Evolutionary conservation across 2,113 vertebrate species (phyloP).

Genomic region (Alouatta palliata): DNA sequence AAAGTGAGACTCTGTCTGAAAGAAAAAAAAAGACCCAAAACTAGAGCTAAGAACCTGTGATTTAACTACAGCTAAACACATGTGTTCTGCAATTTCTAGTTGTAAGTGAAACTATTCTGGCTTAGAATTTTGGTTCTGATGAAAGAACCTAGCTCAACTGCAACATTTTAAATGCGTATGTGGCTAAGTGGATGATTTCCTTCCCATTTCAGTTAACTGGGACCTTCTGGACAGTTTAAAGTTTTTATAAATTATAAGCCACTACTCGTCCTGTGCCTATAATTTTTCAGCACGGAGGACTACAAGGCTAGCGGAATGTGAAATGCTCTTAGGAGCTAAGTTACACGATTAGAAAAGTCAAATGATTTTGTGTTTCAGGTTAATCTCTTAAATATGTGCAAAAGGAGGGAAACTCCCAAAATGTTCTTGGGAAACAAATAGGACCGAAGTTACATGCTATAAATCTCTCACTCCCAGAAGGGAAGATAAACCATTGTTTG

Average conservation of each 20-base stretch:
- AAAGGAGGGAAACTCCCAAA: background rate
- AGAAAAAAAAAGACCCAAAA: background rate
- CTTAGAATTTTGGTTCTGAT: background rate
- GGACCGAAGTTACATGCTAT: background rate
- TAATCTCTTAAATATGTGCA: background rate
- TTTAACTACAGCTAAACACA: background rate
- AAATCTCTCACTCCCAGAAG: background rate
- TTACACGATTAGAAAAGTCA: background rate
- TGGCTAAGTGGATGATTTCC: background rate
- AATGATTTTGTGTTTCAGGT: background rate
- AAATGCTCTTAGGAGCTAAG: background rate
- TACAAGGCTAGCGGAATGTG: background rate
- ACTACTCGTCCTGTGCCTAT: background rate
- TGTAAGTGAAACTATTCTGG: background rate
- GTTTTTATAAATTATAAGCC: background rate
- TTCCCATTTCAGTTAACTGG: background rate
- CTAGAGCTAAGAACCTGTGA: background rate
- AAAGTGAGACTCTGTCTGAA: no score
- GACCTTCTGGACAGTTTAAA: background rate
- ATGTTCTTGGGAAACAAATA: background rate
- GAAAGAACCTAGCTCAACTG: background rate
- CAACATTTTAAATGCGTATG: background rate
- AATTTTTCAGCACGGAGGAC: background rate
- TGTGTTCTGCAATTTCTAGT: background rate
- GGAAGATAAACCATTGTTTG: background rate